These are phyloP conservation scores for Uropsilus gracilis DNA, from an alignment of 2,113 vertebrate species.

Conservation along the genomic window DNA sequence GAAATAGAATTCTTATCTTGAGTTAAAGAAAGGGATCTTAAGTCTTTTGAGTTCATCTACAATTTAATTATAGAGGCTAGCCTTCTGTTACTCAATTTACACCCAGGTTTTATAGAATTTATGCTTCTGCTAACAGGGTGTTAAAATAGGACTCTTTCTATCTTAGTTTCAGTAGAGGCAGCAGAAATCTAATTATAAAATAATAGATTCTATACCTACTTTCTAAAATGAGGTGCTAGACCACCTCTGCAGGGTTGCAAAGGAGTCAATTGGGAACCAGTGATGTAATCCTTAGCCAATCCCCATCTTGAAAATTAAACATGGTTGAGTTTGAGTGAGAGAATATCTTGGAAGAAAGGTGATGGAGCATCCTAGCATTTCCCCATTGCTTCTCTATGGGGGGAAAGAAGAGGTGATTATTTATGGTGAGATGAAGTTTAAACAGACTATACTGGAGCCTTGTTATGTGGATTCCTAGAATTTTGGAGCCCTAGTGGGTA, in stretches of 20 bases:
- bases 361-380: neutral
- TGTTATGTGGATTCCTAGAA: neutral
- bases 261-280: neutral
- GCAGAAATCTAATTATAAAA: slow-evolving; percentile 22
- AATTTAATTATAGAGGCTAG: slow-evolving; percentile 58
- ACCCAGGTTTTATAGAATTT: slow-evolving; percentile 53
- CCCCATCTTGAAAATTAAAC: neutral
- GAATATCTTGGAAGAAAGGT: slow-evolving; percentile 17
- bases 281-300: neutral
- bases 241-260: neutral
- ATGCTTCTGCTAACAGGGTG: slow-evolving; percentile 28
- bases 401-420: neutral
- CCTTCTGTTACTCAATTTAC: slow-evolving; percentile 56
- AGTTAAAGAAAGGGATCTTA: slow-evolving; percentile 21
- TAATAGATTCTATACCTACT: neutral
- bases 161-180: slow-evolving; percentile 45
- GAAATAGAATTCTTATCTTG: slow-evolving; percentile 44
- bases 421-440: neutral
- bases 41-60: slow-evolving; percentile 33
- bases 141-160: slow-evolving; percentile 53
- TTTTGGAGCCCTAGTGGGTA: neutral
- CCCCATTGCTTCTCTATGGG: neutral
- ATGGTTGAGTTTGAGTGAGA: neutral
- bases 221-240: slow-evolving; percentile 55
- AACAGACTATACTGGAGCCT: neutral